phyloP scores from a whole-genome alignment of 2,113 vertebrate genomes.

The Columba janthina region DNA sequence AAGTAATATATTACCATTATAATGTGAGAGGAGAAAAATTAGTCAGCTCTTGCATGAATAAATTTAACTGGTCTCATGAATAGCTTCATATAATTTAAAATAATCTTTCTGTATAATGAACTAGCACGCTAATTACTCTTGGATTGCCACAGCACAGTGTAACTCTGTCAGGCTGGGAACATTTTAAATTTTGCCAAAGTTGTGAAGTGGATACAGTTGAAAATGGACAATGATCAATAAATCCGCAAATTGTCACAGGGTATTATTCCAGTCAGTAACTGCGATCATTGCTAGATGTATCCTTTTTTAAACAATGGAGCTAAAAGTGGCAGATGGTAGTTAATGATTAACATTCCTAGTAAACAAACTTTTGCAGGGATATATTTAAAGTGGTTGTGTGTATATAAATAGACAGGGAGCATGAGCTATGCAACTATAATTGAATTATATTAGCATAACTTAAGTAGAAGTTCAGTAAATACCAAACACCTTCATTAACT shows the following conservation, averaged over 20 bases:
- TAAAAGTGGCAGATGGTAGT: conserved; percentile 37
- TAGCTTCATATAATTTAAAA: conserved; percentile 41
- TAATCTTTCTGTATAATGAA: conserved; percentile 27
- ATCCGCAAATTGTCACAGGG: neutral
- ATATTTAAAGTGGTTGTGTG: conserved; percentile 31
- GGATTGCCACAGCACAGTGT: neutral
- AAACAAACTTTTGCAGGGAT: conserved; percentile 30
- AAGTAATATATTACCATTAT: neutral
- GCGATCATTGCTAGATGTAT: neutral
- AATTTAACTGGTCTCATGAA: neutral
- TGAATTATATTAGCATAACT: conserved; percentile 60
- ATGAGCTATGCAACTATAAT: conserved; percentile 34
- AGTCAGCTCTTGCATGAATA: neutral
- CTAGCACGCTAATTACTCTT: conserved; percentile 12
- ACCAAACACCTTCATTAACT: conserved; percentile 44
- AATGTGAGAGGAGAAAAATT: conserved; percentile 2
- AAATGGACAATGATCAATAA: neutral
- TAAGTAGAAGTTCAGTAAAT: conserved; percentile 41
- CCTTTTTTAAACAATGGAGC: neutral
- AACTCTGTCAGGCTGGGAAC: neutral
- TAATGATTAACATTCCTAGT: conserved; percentile 31
- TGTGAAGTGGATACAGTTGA: neutral
- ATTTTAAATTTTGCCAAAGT: neutral
- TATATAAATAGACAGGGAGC: conserved; percentile 38
- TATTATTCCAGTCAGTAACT: neutral